A percentile compares a stretch with the other conserved stretches of the same genome.
Conservation (phyloP, 2,888 invertebrate species). For the Eueremaeus valkanovi region DNA sequence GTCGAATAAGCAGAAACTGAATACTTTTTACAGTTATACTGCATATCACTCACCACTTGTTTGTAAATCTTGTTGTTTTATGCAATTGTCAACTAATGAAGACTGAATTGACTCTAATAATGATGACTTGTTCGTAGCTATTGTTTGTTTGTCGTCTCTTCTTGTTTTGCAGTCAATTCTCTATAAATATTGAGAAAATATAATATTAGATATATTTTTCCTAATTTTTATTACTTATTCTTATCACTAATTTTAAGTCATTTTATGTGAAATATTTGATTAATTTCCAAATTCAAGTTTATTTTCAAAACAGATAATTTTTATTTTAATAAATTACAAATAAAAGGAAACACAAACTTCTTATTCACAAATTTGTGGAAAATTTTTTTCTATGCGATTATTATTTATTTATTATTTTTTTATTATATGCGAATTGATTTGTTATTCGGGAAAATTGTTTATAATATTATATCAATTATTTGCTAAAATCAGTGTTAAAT, state of each 20-base stretch:
- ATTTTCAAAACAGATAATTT: not conserved
- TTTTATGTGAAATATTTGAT: too few relatives aligned
- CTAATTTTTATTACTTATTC: not conserved
- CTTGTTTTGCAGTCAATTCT: conserved; percentile 13
- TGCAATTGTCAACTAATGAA: conserved; percentile 24
- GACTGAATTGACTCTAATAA: conserved; percentile 25
- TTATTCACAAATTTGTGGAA: not conserved
- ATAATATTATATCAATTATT: conserved; percentile 11
- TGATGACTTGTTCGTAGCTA: conserved; percentile 20
- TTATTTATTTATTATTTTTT: not conserved
- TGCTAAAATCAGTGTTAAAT: not conserved
- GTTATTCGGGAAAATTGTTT: conserved; percentile 14
- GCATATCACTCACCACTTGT: conserved; percentile 25
- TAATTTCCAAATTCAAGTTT: conserved; percentile 2
- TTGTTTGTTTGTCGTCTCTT: conserved; percentile 10
- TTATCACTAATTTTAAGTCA: not conserved
- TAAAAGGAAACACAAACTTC: not conserved
- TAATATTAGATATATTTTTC: not conserved
- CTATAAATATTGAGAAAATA: conserved; percentile 15
- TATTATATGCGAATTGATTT: not conserved
- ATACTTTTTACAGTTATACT: too few relatives aligned
- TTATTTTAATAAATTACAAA: not conserved
- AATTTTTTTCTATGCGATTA: not conserved
- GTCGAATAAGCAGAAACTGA: too few relatives aligned
- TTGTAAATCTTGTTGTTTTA: conserved; percentile 22